phyloP scores from a whole-genome alignment of 1,140 invertebrate genomes.

The Drosophila novamexicana region DNA sequence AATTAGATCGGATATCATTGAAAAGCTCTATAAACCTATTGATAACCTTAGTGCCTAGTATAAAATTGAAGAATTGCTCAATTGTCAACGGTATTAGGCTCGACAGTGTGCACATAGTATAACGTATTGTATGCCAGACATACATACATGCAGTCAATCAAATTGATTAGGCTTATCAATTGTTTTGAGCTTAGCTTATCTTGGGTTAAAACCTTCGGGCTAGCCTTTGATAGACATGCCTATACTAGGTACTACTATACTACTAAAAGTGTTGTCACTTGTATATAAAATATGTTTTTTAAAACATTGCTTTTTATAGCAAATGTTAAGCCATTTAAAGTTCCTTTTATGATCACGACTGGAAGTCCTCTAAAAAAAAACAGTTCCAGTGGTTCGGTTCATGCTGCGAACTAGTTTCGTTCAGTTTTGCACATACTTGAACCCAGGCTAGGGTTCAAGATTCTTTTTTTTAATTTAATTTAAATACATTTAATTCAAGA shows the following conservation, averaged over 20 bases:
- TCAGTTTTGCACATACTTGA: too few species aligned
- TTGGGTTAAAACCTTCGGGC: constrained; percentile 34
- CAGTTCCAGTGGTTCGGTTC: too few species aligned
- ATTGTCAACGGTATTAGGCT: constrained; percentile 12
- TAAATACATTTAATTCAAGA: too few species aligned
- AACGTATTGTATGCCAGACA: constrained; percentile 6
- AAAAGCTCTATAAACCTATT: not conserved
- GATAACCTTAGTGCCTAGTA: constrained; percentile 16
- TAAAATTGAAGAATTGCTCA: constrained; percentile 8
- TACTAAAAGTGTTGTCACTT: not conserved
- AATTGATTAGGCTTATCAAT: constrained; percentile 45
- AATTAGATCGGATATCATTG: constrained; percentile 5
- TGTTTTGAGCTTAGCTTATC: constrained; percentile 40
- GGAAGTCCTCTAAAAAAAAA: too few species aligned
- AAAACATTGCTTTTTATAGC: too few species aligned
- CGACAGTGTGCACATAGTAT: constrained; percentile 5
- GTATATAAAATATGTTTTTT: too few species aligned
- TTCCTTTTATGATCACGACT: too few species aligned
- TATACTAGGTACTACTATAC: not conserved
- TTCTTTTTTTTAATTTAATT: too few species aligned
- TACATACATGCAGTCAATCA: constrained; percentile 8
- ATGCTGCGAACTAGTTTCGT: too few species aligned
- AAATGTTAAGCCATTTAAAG: too few species aligned
- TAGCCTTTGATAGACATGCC: not conserved
- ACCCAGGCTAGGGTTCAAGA: too few species aligned